Base-by-base conservation (phyloP, 2,797 vertebrate species). In the Tiaroga cobitis region DNA sequence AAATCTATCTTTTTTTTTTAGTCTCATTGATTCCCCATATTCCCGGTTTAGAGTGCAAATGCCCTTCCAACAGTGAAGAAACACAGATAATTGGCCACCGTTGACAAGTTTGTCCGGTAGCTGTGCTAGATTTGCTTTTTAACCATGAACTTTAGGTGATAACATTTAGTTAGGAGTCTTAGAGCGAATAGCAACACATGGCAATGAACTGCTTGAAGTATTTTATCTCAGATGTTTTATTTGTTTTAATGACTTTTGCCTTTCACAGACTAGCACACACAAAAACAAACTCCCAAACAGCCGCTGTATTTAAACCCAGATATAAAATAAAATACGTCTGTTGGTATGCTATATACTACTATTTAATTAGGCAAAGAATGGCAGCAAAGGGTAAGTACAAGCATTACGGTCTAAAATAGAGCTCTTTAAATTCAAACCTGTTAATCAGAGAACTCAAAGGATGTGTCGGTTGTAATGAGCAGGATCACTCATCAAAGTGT, bases 391-490 rank as follows among this genome's bases (percentile, higher is more conserved):
- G 91, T 93, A 94, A 95, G 92, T 93, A 93, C 91, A 79, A 21
- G 91, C 88, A 94, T 94, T 95, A 94, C 85, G 82, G 91, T 90
- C 92, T 88, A 91, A 92, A 93, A 89, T 93, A 90, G 89, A 94
- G 92, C 91, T 91, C 93, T 93, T 94, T 92, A 94, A 92, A 92
- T 94, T 93, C 92, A 94, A 93, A 94, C 93, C 92, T 93, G 94
- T 93, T 95, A 95, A 95, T 95, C 94, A 94, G 93, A 92, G 93
- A 94, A 95, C 95, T 95, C 94, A 94, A 92, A 91, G 94, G 92
- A 95, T 92, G 91, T 93, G 92, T 80, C 19, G 91, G 92, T 92
- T 91, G 93, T 91, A 90, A 91, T 91, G 90, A 94, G 92, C 93
- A 94, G 93, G 93, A 94, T 93, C 92, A 90, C 93, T 95, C 93